Evolutionary conservation across 2,888 invertebrate genomes (phyloP).

Genomic region (Coleophora flavipennella): DNA sequence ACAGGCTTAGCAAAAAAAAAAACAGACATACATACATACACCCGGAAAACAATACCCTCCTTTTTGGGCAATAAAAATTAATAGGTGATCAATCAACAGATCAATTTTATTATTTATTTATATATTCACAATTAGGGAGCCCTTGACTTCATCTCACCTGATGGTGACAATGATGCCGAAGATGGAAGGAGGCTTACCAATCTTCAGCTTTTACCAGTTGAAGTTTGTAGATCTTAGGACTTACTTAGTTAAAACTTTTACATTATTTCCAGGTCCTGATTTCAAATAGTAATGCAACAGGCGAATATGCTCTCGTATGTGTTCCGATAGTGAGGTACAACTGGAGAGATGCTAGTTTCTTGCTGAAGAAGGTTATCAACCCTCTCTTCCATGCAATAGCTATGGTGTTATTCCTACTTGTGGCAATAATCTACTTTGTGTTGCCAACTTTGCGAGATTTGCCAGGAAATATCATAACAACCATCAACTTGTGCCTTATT

Average conservation of each 20-base stretch:
- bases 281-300: slow-evolving; percentile 66
- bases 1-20: too few species aligned
- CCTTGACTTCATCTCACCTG: too few species aligned
- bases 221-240: not conserved
- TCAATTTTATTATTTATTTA: too few species aligned
- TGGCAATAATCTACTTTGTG: slow-evolving; percentile 87
- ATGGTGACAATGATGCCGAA: too few species aligned
- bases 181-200: too few species aligned
- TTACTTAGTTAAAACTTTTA: not conserved
- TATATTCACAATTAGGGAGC: too few species aligned
- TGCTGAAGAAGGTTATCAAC: slow-evolving; percentile 82
- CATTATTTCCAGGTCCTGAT: slow-evolving; percentile 57
- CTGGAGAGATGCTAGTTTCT: slow-evolving; percentile 81
- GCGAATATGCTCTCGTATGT: slow-evolving; percentile 82
- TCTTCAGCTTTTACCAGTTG: not conserved
- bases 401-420: slow-evolving; percentile 78
- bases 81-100: too few species aligned
- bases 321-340: slow-evolving; percentile 78
- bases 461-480: slow-evolving; percentile 88
- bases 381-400: slow-evolving; percentile 83
- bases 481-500: slow-evolving; percentile 84
- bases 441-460: slow-evolving; percentile 86
- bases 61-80: too few species aligned
- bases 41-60: too few species aligned
- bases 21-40: too few species aligned